Conservation (phyloP, 1,140 invertebrate species). For the Kradibia gibbosae region DNA sequence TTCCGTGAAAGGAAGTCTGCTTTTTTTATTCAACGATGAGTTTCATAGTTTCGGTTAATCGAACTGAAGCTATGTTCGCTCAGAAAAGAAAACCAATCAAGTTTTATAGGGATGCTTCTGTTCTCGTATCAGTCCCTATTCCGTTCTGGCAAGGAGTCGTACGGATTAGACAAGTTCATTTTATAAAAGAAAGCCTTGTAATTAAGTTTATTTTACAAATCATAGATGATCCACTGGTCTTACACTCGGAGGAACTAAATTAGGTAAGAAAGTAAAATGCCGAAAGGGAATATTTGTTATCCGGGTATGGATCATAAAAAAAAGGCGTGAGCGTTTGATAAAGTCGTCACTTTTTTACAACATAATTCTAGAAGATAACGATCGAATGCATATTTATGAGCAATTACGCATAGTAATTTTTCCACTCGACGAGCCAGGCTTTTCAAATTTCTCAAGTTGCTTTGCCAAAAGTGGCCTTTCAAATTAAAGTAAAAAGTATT, state of each 20-base stretch:
- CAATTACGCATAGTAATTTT: slow-evolving; percentile 2
- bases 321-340: not conserved
- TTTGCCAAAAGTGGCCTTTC: not conserved
- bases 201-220: not conserved
- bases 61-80: not conserved
- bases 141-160: too few relatives aligned
- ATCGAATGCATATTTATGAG: slow-evolving; percentile 42
- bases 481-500: not conserved
- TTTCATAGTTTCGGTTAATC: not conserved
- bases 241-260: not conserved
- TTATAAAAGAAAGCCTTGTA: not conserved
- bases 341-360: slow-evolving; percentile 20
- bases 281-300: not conserved
- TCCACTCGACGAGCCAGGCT: not conserved
- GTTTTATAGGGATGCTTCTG: not conserved
- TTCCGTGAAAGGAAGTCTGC: not conserved
- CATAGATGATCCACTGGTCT: not conserved
- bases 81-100: not conserved
- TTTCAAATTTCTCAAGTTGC: slow-evolving; percentile 8
- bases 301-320: not conserved
- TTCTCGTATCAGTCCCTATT: too few relatives aligned
- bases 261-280: not conserved
- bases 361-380: slow-evolving; percentile 15
- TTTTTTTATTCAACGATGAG: not conserved
- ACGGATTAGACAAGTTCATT: not conserved